Percentiles rank a stretch among this genome's conserved stretches.
Evolutionary conservation across 2,797 vertebrate species (phyloP).

Genomic region (Ctenochaetus hawaiiensis): DNA sequence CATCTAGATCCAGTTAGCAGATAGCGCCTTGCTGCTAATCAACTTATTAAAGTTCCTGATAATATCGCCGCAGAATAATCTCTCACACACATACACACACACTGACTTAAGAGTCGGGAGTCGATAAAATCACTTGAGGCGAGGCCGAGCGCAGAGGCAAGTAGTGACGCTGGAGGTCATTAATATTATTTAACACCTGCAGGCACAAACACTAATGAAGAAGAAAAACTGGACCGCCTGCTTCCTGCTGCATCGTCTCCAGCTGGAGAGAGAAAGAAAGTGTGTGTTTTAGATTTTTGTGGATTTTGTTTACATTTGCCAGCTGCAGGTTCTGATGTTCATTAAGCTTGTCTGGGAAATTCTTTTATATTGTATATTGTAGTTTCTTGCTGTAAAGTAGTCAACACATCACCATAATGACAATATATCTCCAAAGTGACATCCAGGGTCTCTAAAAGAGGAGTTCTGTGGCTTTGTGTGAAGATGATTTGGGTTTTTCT

Average conservation of each 20-base stretch:
- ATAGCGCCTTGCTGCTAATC: constrained; percentile 93
- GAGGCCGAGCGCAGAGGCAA: constrained; percentile 90
- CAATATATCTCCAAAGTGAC: background rate
- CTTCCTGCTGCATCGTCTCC: constrained; percentile 69
- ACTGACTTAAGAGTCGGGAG: constrained; percentile 61
- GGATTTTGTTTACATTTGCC: background rate
- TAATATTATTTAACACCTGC: constrained; percentile 99
- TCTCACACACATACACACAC: constrained; percentile 62
- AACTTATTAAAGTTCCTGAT: constrained; percentile 98
- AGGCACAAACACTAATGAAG: constrained; percentile 93
- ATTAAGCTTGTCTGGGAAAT: background rate
- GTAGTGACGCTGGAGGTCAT: constrained; percentile 94
- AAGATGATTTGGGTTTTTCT: background rate
- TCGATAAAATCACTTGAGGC: constrained; percentile 98
- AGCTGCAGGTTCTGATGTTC: background rate
- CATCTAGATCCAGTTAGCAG: constrained; percentile 99
- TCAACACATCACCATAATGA: background rate
- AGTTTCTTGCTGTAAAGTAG: background rate
- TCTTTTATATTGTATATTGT: background rate
- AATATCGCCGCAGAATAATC: constrained; percentile 97
- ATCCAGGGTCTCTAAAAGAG: background rate
- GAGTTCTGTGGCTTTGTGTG: background rate
- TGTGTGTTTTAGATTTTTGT: constrained; percentile 7
- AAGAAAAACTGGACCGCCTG: constrained; percentile 88
- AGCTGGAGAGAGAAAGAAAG: background rate